Percentiles rank a stretch among this genome's conserved stretches.
These are phyloP conservation scores for Syngnathoides biaculeatus DNA, from an alignment of 2,113 vertebrate genomes.

Conservation along the genomic window DNA sequence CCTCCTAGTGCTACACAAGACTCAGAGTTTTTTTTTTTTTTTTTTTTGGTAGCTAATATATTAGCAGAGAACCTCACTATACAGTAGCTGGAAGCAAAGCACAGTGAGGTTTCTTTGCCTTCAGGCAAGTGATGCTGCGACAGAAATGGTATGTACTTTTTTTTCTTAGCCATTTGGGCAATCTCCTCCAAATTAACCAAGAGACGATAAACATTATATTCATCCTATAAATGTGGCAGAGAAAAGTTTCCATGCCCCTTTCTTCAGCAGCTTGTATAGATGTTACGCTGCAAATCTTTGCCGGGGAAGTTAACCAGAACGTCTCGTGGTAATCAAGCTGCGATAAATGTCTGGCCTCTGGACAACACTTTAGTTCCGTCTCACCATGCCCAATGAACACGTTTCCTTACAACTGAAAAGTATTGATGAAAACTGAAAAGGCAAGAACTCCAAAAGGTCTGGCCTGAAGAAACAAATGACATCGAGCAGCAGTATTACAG, in stretches of 20 bases:
- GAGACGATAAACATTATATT: conserved; percentile 71
- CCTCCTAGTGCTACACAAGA: not conserved
- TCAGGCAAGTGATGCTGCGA: conserved; percentile 45
- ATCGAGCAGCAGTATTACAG: conserved; percentile 15
- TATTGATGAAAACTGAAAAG: conserved; percentile 43
- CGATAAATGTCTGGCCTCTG: conserved; percentile 44
- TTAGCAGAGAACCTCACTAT: not conserved
- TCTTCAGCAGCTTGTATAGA: conserved; percentile 58
- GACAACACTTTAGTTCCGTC: conserved; percentile 36
- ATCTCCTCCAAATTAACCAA: conserved; percentile 70
- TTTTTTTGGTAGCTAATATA: not conserved
- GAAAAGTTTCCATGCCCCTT: conserved; percentile 61
- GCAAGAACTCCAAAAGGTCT: conserved; percentile 15
- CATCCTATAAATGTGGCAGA: conserved; percentile 71
- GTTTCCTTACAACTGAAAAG: conserved; percentile 38
- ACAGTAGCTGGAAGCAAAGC: not conserved
- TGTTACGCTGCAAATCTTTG: conserved; percentile 60
- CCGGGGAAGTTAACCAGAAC: conserved; percentile 63
- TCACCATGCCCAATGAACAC: conserved; percentile 29
- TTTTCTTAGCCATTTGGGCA: conserved; percentile 63
- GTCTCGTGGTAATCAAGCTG: conserved; percentile 38
- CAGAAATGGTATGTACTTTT: conserved; percentile 61
- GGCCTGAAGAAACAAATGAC: conserved; percentile 12
- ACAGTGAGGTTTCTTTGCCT: conserved; percentile 45
- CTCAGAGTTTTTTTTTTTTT: not conserved